Conservation (phyloP, 64 coral and sea anemone genomes). For the Trachythela sp. region DNA sequence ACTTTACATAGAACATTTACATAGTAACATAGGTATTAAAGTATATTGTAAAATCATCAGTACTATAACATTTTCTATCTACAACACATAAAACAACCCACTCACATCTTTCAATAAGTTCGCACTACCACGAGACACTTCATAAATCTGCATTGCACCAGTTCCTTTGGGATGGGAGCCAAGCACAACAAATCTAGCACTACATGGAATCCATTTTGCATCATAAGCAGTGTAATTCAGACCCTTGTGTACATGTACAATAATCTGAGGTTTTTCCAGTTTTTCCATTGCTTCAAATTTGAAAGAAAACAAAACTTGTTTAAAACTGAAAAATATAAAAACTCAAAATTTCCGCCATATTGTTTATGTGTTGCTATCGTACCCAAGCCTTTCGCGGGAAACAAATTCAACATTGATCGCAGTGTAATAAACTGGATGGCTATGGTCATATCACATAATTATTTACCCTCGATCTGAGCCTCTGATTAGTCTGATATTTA, state of each 20-base stretch:
- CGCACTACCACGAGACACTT: constrained; percentile 74
- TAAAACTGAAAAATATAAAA: no score
- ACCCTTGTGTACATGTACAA: constrained; percentile 68
- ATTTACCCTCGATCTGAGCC: no score
- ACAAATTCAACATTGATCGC: no score
- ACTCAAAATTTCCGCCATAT: not conserved
- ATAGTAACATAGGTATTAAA: not conserved
- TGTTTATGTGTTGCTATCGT: not conserved
- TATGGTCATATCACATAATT: no score
- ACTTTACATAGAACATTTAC: no score
- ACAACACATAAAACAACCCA: not conserved
- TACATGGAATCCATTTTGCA: constrained; percentile 84
- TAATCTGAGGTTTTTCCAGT: constrained; percentile 61
- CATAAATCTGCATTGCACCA: constrained; percentile 93
- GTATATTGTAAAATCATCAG: not conserved
- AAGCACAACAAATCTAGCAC: constrained; percentile 92
- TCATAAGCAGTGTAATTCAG: constrained; percentile 85
- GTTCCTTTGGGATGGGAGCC: constrained; percentile 71
- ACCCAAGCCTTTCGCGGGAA: no score
- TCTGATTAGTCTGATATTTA: no score
- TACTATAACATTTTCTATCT: not conserved
- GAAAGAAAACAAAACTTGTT: not conserved
- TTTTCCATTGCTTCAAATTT: constrained; percentile 48
- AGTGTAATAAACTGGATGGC: no score
- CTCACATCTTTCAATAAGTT: constrained; percentile 90